phyloP scores from a whole-genome alignment of 2,797 vertebrate species.

The Intellagama lesueurii region DNA sequence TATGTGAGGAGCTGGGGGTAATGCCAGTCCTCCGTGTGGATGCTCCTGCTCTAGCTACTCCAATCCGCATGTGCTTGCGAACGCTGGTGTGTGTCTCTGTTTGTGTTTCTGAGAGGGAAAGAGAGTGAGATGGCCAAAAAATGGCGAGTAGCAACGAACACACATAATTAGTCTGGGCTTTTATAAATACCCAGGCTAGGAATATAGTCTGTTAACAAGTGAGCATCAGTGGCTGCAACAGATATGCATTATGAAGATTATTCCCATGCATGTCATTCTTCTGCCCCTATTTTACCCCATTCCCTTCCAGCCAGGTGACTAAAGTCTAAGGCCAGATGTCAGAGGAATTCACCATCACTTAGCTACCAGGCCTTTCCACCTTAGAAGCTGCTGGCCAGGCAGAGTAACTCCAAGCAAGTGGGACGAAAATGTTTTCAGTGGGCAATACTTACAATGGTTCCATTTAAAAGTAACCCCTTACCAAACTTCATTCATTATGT shows the following conservation, averaged over 20 bases:
- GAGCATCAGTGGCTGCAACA: background rate
- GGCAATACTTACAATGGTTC: background rate
- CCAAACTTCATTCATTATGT: background rate
- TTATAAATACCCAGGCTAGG: background rate
- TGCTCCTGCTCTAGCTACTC: background rate
- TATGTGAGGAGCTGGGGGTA: fast-evolving
- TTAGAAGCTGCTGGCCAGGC: background rate
- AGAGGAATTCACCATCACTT: background rate
- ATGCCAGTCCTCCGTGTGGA: background rate
- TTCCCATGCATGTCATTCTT: too few relatives aligned
- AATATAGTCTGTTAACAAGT: background rate
- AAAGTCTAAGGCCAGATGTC: background rate
- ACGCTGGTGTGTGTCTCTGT: background rate
- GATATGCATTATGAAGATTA: too few relatives aligned
- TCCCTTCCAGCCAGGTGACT: too few relatives aligned
- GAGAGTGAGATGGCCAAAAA: background rate
- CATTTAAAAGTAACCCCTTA: background rate
- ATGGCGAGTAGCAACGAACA: background rate
- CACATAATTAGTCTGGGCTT: background rate
- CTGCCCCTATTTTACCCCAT: too few relatives aligned
- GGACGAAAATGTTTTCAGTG: background rate
- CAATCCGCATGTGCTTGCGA: background rate
- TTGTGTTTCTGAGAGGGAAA: too few relatives aligned
- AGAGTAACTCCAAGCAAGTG: background rate
- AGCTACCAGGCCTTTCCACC: background rate